These are phyloP conservation scores for Synanthedon vespiformis DNA, from an alignment of 2,888 invertebrate species.

Conservation along the genomic window DNA sequence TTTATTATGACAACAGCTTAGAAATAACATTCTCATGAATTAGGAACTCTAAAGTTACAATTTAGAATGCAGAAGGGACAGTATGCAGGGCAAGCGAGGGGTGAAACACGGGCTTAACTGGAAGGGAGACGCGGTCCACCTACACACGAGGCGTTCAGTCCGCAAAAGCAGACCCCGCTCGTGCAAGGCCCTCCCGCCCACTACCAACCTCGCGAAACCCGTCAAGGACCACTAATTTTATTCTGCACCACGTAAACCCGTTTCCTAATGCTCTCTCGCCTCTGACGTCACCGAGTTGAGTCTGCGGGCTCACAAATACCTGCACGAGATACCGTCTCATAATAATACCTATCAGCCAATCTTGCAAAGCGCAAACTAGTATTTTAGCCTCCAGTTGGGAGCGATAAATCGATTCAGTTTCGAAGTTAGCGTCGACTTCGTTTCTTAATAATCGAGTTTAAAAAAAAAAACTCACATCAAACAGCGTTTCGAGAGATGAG, in stretches of 20 bases:
- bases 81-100: constrained; percentile 1
- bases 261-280: constrained; percentile 34
- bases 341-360: too few species aligned
- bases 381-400: too few species aligned
- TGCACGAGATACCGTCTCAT: not conserved
- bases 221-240: constrained; percentile 48
- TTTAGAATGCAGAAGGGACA: too few species aligned
- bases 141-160: constrained; percentile 23
- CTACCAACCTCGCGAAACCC: constrained; percentile 47
- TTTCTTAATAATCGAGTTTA: too few species aligned
- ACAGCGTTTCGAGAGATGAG: too few species aligned
- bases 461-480: too few species aligned
- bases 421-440: too few species aligned
- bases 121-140: constrained; percentile 25
- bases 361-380: too few species aligned
- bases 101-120: constrained; percentile 10
- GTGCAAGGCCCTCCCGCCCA: constrained; percentile 34
- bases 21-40: too few species aligned
- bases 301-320: not conserved
- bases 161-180: not conserved
- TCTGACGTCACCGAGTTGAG: constrained; percentile 17
- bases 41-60: too few species aligned
- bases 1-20: too few species aligned
- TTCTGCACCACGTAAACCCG: constrained; percentile 49
- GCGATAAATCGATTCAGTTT: too few species aligned